Conservation (phyloP, 2,113 vertebrate genomes). For the Cichladusa arquata region DNA sequence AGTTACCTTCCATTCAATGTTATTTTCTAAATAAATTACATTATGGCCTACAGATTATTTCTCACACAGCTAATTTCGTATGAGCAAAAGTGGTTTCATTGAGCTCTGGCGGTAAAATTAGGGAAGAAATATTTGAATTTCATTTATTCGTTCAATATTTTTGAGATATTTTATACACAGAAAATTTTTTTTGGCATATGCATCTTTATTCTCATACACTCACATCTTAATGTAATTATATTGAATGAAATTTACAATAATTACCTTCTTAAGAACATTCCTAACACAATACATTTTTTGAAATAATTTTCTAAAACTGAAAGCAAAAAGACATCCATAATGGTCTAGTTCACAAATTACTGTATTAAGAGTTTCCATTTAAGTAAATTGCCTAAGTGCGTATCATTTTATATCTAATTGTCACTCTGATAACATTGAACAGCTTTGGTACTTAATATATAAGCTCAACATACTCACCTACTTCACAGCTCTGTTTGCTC, state of each 20-base stretch:
- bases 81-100: not conserved
- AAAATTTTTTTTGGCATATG: not conserved
- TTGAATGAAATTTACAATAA: not conserved
- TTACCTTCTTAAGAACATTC: conserved; percentile 6
- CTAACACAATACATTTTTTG: not conserved
- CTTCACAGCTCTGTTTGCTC: not conserved
- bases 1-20: not conserved
- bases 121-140: not conserved
- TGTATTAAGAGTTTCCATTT: conserved; percentile 33
- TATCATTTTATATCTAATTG: conserved; percentile 32
- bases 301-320: conserved; percentile 26
- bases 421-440: not conserved
- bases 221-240: not conserved
- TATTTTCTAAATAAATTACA: not conserved
- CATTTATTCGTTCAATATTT: not conserved
- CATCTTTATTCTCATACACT: not conserved
- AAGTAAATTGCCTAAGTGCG: conserved; percentile 43
- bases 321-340: not conserved
- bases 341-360: conserved; percentile 38
- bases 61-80: not conserved
- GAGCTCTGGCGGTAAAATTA: not conserved
- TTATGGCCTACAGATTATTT: not conserved
- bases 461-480: not conserved
- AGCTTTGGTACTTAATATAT: not conserved
- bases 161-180: not conserved